Percentiles rank a stretch among this genome's conserved stretches.
These are phyloP conservation scores for Oreonectes daqikongensis DNA, from an alignment of 2,797 vertebrate genomes.

Conservation along the genomic window DNA sequence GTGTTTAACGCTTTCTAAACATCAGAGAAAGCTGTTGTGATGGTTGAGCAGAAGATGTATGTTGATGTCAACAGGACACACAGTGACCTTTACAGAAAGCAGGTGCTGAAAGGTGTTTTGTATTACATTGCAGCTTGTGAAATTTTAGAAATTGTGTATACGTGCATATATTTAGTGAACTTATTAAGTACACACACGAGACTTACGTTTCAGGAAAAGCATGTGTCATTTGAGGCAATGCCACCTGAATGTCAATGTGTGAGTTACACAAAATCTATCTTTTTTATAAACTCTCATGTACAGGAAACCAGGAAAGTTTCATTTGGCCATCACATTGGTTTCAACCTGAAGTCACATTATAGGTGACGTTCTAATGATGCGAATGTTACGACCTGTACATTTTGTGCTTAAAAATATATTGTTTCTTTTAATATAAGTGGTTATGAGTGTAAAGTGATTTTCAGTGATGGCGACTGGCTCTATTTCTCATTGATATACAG, in stretches of 20 bases:
- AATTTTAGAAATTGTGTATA: conserved; percentile 10
- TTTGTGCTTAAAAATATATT: too few relatives aligned
- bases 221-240: neutral
- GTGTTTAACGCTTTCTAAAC: conserved; percentile 42
- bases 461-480: neutral
- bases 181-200: neutral
- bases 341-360: too few relatives aligned
- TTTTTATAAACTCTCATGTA: too few relatives aligned
- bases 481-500: neutral
- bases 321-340: neutral
- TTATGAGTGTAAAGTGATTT: too few relatives aligned
- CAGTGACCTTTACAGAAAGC: conserved; percentile 69
- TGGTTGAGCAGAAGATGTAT: conserved; percentile 49
- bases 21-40: conserved; percentile 23
- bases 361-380: too few relatives aligned
- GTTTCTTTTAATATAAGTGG: too few relatives aligned
- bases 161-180: neutral
- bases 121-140: conserved; percentile 8
- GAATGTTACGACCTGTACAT: too few relatives aligned
- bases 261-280: too few relatives aligned
- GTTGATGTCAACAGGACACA: conserved; percentile 54
- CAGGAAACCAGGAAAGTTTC: too few relatives aligned
- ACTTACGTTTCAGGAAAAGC: conserved; percentile 6
- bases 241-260: conserved; percentile 3
- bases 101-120: conserved; percentile 9